Evolutionary conservation across 2,113 vertebrate species (phyloP).

Genomic region (Pedionomus torquatus): DNA sequence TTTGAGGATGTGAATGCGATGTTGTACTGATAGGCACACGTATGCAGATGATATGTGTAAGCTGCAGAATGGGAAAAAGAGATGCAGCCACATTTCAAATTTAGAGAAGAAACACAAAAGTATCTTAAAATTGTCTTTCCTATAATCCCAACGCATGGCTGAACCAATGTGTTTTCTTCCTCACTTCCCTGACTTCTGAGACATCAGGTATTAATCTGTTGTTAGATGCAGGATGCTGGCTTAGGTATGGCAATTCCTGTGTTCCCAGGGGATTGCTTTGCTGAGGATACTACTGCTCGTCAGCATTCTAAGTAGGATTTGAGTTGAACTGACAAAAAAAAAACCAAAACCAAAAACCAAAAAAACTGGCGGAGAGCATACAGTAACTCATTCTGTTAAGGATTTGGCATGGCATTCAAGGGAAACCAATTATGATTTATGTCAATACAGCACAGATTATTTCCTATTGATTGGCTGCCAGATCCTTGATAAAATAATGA

Average conservation of each 20-base stretch:
- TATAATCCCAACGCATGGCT: neutral
- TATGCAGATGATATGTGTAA: neutral
- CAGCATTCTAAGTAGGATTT: conserved; percentile 69
- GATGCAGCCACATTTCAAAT: neutral
- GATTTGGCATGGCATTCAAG: conserved; percentile 73
- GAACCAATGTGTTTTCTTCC: neutral
- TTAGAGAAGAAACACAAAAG: neutral
- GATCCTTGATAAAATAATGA: conserved; percentile 78
- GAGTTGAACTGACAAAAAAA: conserved; percentile 72
- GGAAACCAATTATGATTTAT: conserved; percentile 84
- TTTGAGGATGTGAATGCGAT: neutral
- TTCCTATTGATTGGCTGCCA: conserved; percentile 82
- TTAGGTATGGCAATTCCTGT: neutral
- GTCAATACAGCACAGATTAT: conserved; percentile 77
- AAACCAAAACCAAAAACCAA: too few species aligned
- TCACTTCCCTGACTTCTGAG: neutral
- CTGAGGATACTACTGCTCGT: conserved; percentile 28
- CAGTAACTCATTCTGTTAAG: conserved; percentile 67
- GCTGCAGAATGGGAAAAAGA: neutral
- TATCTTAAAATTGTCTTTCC: neutral
- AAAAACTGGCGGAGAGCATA: conserved; percentile 49
- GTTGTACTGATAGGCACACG: neutral
- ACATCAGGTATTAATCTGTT: neutral
- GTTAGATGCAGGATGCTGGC: conserved; percentile 4
- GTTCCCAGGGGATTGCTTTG: neutral